Percentiles rank a stretch among this genome's conserved stretches.
Conservation (phyloP, 2,888 invertebrate species). For the Mesorhabditis belari region DNA sequence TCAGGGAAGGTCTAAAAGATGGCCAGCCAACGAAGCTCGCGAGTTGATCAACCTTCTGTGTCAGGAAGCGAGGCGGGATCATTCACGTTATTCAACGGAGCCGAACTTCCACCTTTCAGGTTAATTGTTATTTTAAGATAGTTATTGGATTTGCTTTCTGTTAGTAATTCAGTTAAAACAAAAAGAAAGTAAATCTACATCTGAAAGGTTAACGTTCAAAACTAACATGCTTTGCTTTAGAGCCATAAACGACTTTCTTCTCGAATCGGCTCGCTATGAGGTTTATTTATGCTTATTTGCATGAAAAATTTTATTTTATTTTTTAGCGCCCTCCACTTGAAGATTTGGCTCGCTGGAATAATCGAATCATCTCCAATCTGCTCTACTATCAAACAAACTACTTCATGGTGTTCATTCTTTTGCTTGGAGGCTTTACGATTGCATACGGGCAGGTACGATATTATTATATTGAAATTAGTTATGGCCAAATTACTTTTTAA, state of each 20-base stretch:
- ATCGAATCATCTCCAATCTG: conserved; percentile 70
- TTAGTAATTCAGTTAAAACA: no score
- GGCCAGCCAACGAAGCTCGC: no score
- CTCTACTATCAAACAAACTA: conserved; percentile 68
- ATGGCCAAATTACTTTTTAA: not conserved
- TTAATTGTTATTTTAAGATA: not conserved
- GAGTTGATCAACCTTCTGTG: not conserved
- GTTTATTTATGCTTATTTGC: conserved; percentile 51
- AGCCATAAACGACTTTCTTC: conserved; percentile 69
- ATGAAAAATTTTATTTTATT: not conserved
- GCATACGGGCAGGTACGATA: conserved; percentile 8
- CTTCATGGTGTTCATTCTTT: conserved; percentile 9
- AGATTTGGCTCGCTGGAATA: conserved; percentile 75
- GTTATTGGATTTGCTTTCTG: no score
- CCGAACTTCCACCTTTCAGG: conserved; percentile 24
- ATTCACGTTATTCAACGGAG: conserved; percentile 8
- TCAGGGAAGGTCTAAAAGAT: no score
- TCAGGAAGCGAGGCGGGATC: not conserved
- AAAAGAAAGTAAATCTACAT: not conserved
- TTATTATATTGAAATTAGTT: no score
- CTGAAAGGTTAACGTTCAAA: not conserved
- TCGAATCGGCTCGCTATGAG: conserved; percentile 73
- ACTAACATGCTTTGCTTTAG: conserved; percentile 52
- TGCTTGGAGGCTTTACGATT: conserved; percentile 12
- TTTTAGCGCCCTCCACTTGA: conserved; percentile 64